phyloP scores from a whole-genome alignment of 2,888 invertebrate species.

The Eristalis intricaria region DNA sequence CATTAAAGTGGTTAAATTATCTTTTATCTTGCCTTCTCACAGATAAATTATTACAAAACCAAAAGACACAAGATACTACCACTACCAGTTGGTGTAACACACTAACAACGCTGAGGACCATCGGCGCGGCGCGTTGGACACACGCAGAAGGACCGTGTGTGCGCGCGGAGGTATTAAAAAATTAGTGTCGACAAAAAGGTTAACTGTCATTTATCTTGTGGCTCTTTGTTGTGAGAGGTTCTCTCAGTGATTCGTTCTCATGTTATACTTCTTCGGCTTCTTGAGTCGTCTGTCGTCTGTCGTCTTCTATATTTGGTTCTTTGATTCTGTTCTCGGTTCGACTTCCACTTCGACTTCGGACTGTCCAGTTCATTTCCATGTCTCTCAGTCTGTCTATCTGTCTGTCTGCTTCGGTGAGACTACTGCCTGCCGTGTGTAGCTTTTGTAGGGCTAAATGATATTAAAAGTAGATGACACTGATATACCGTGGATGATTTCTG shows the following conservation, averaged over 20 bases:
- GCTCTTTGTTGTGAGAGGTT: slow-evolving; percentile 73
- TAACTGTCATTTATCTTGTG: slow-evolving; percentile 79
- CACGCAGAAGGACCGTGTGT: slow-evolving; percentile 42
- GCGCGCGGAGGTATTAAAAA: slow-evolving; percentile 75
- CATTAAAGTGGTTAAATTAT: slow-evolving; percentile 82
- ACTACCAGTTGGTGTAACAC: background rate
- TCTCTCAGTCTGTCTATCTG: slow-evolving; percentile 14
- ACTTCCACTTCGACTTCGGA: background rate
- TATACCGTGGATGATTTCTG: slow-evolving; percentile 74
- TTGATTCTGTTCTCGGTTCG: background rate
- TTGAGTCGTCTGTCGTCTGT: slow-evolving; percentile 11
- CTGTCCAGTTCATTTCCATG: background rate
- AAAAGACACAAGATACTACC: slow-evolving; percentile 76
- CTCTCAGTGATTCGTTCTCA: slow-evolving; percentile 61
- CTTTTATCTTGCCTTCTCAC: slow-evolving; percentile 81
- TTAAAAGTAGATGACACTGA: slow-evolving; percentile 74
- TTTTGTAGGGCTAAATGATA: slow-evolving; percentile 72
- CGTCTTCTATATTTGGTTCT: slow-evolving; percentile 4
- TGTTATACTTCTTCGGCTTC: slow-evolving; percentile 58
- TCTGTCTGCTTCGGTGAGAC: slow-evolving; percentile 35
- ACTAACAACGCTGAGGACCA: slow-evolving; percentile 22
- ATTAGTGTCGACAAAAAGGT: slow-evolving; percentile 81
- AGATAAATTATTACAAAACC: slow-evolving; percentile 81
- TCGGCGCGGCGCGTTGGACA: background rate
- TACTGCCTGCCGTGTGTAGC: slow-evolving; percentile 52